phyloP scores from a whole-genome alignment of 2,888 invertebrate species.

The Papilio gigon region DNA sequence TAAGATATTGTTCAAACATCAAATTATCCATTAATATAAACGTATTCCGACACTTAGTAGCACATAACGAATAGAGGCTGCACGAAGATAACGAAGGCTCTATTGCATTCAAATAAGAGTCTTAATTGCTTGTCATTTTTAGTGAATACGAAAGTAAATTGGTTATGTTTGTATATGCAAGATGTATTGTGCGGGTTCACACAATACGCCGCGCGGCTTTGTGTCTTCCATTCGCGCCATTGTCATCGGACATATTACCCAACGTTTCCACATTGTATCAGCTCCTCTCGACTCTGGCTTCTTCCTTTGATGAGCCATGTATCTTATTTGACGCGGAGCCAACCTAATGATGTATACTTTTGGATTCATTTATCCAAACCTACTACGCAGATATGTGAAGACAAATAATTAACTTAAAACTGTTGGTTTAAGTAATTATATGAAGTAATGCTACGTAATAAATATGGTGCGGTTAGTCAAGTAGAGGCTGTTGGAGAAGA shows the following conservation, averaged over 20 bases:
- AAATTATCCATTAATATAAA: conserved; percentile 57
- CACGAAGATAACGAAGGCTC: conserved; percentile 46
- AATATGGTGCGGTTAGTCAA: background rate
- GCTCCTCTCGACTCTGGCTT: conserved; percentile 69
- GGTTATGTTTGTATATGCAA: conserved; percentile 70
- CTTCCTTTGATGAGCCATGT: conserved; percentile 73
- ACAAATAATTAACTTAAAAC: background rate
- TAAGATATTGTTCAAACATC: conserved; percentile 36
- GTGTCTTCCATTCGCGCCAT: conserved; percentile 75
- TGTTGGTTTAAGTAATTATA: background rate
- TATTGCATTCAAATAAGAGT: conserved; percentile 52
- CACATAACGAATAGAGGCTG: conserved; percentile 48
- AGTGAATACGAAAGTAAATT: conserved; percentile 56
- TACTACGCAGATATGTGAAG: conserved; percentile 4
- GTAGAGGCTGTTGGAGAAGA: background rate
- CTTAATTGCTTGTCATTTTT: conserved; percentile 60
- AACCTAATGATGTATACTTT: conserved; percentile 46
- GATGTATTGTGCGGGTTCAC: conserved; percentile 78
- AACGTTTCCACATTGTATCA: conserved; percentile 78
- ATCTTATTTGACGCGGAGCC: conserved; percentile 65
- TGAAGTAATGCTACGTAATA: background rate
- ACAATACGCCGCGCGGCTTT: conserved; percentile 78
- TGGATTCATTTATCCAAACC: conserved; percentile 16
- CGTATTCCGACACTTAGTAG: conserved; percentile 71
- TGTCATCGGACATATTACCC: conserved; percentile 80